Conservation (phyloP, 2,797 vertebrate species). For the Cynodonichthys magdalenae region DNA sequence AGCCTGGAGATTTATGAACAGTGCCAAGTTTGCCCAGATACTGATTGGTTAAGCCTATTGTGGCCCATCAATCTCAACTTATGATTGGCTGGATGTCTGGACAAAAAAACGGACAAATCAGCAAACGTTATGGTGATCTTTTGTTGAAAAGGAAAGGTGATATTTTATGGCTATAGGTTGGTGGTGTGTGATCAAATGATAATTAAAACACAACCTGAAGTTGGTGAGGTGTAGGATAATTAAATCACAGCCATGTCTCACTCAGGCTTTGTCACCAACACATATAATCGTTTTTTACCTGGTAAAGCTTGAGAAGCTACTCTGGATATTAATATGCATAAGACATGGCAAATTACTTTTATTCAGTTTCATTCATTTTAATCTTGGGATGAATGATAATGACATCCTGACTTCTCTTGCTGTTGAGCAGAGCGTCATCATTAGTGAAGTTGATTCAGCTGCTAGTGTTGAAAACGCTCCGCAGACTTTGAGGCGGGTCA, state of each 20-base stretch:
- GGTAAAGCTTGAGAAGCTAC: neutral
- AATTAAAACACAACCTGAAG: neutral
- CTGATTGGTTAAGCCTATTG: constrained; percentile 7
- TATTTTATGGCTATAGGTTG: neutral
- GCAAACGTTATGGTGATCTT: neutral
- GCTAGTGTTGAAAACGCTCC: neutral
- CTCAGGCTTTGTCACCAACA: neutral
- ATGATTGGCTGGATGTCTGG: constrained; percentile 7
- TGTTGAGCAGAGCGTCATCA: constrained; percentile 5
- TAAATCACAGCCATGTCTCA: constrained; percentile 3
- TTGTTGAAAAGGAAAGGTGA: neutral
- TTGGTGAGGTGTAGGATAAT: constrained; percentile 5
- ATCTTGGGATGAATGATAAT: constrained; percentile 8
- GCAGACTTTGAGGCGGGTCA: neutral
- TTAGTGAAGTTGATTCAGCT: constrained; percentile 12
- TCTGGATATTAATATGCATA: neutral
- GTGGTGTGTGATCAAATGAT: neutral
- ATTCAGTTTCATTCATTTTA: constrained; percentile 8
- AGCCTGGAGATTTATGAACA: constrained; percentile 12
- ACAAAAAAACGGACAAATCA: neutral
- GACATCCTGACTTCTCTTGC: neutral
- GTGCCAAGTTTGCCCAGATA: neutral
- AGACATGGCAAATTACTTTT: neutral
- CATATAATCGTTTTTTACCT: constrained; percentile 1
- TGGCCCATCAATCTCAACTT: neutral